Percentiles rank a stretch among this genome's conserved stretches.
Evolutionary conservation across 2,888 invertebrate genomes (phyloP).

Genomic region (Boloria selene): DNA sequence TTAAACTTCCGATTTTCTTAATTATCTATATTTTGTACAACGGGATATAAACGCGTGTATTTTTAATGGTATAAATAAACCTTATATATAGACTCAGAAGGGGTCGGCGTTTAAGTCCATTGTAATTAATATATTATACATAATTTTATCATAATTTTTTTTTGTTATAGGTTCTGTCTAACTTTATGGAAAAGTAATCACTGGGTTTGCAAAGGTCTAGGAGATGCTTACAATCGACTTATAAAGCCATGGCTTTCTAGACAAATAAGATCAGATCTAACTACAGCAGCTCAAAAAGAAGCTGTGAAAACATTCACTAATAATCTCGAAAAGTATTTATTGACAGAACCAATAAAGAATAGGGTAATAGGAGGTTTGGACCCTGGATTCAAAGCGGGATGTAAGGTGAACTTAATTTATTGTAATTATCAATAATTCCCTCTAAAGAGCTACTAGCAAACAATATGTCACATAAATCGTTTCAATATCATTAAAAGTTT

Average conservation of each 20-base stretch:
- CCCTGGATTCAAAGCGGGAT: conserved; percentile 94
- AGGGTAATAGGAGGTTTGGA: conserved; percentile 92
- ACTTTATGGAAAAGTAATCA: conserved; percentile 64
- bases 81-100: too few species aligned
- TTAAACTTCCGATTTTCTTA: too few species aligned
- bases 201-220: conserved; percentile 70
- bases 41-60: too few species aligned
- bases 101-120: too few species aligned
- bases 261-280: conserved; percentile 88
- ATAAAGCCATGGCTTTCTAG: conserved; percentile 85
- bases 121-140: too few species aligned
- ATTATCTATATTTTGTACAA: too few species aligned
- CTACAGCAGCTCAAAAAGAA: conserved; percentile 88
- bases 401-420: conserved; percentile 83
- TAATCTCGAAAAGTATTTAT: conserved; percentile 91
- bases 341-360: conserved; percentile 91
- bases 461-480: too few species aligned
- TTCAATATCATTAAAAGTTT: too few species aligned
- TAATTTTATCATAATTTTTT: background rate
- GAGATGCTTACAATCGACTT: conserved; percentile 71
- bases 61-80: too few species aligned
- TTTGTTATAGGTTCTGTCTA: conserved; percentile 61
- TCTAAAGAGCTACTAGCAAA: too few species aligned
- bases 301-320: conserved; percentile 92
- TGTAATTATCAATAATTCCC: too few species aligned